Conservation (phyloP, 2,888 invertebrate genomes). For the Tenthredo notha region DNA sequence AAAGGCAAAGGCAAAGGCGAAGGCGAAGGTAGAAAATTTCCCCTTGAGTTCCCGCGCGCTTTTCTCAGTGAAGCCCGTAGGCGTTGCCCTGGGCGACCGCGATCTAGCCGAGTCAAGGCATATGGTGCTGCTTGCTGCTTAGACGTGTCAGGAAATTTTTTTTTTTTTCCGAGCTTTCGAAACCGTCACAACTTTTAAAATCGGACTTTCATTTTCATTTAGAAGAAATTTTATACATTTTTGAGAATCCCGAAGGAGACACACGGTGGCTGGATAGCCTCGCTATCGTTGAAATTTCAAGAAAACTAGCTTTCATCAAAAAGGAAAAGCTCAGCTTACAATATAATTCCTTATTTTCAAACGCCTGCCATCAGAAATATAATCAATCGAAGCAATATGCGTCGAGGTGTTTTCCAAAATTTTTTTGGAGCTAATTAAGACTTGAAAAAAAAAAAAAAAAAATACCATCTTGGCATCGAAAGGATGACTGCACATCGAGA, state of each 20-base stretch:
- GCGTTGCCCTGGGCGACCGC: constrained; percentile 33
- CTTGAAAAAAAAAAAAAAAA: too few species aligned
- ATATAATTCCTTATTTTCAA: too few species aligned
- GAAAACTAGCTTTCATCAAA: too few species aligned
- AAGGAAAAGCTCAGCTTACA: too few species aligned
- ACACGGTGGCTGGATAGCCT: too few species aligned
- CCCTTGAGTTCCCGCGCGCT: constrained; percentile 29
- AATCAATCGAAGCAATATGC: too few species aligned
- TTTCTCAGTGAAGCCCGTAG: constrained; percentile 23
- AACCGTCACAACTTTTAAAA: neutral
- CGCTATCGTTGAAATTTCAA: too few species aligned
- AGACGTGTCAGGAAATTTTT: constrained; percentile 1
- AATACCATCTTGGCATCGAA: neutral
- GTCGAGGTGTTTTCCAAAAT: too few species aligned
- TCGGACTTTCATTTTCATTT: constrained; percentile 48
- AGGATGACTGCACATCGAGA: constrained; percentile 54
- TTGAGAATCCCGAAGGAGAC: neutral
- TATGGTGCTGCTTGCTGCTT: constrained; percentile 15
- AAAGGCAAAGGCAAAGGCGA: constrained; percentile 28
- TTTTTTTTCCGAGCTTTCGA: constrained; percentile 1
- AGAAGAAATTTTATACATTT: neutral
- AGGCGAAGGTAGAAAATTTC: constrained; percentile 7
- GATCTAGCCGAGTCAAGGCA: constrained; percentile 10
- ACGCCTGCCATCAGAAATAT: too few species aligned
- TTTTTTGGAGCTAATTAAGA: too few species aligned